These are phyloP conservation scores for Adelphocoris suturalis DNA, from an alignment of 2,888 invertebrate species.

Conservation along the genomic window DNA sequence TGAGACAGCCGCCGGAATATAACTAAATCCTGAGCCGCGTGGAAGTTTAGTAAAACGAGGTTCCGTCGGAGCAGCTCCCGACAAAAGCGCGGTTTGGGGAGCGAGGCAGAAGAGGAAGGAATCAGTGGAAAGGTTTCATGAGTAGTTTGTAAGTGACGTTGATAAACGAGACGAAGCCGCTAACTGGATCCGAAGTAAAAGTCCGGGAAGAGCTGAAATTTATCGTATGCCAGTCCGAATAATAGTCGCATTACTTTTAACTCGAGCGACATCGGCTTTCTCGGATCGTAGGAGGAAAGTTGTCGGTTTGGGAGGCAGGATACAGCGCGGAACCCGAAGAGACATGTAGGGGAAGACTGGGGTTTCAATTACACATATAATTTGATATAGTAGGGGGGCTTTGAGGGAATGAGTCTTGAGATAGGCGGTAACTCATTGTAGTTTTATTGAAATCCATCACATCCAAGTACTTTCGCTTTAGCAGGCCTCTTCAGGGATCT, in stretches of 20 bases:
- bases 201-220: not conserved
- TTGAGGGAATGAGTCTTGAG: too few species aligned
- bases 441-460: too few species aligned
- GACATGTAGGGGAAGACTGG: not conserved
- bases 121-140: constrained; percentile 45
- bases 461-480: too few species aligned
- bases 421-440: too few species aligned
- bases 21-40: not conserved
- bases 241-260: constrained; percentile 48
- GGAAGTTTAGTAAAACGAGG: constrained; percentile 2
- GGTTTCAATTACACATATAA: too few species aligned
- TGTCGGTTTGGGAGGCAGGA: not conserved
- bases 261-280: not conserved
- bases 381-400: too few species aligned
- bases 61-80: not conserved
- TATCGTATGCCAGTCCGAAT: constrained; percentile 29
- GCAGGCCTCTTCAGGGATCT: too few species aligned
- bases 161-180: constrained; percentile 48
- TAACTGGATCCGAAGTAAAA: constrained; percentile 35
- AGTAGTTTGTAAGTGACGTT: constrained; percentile 47
- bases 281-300: constrained; percentile 5
- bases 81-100: not conserved
- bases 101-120: not conserved
- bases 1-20: too few species aligned
- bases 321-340: not conserved